Evolutionary conservation across 2,113 vertebrate species (phyloP), one percentile per base, ranked within the genome.

Genomic region (Benitochromis conjunctus): DNA sequence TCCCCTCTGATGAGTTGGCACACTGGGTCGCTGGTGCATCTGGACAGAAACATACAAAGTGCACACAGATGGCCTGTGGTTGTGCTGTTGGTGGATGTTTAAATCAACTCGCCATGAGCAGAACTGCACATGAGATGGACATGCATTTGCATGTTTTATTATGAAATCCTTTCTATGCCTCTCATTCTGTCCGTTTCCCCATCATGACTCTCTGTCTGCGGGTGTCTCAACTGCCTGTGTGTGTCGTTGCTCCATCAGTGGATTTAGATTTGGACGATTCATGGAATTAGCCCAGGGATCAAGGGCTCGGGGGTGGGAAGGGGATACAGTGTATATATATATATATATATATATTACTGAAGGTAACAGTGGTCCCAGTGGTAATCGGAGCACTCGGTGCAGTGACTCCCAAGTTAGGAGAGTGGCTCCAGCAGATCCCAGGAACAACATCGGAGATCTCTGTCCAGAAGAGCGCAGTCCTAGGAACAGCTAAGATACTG

Each of bases 231-330:
- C 80, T 90, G 66, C 48, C 66, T 88, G 48, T 87, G 55, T 74
- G 55, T 74, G 84, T 76, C 16, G 26, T 71, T 80, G 76, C 89
- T 90, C 69, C 77, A 82, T 85, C 88, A 84, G 87, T 89, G 94
- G 94, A 95, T 94, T 95, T 95, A 94, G 94, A 96, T 96, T 96
- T 94, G 94, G 89, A 74, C 89, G 89, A 95, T 93, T 94, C 91
- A 89, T 91, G 92, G 95, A 95, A 96, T 95, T 96, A 96, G 94
- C 95, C 81, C 64, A 53, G 83, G 95, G 94, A 96, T 96, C 93
- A 96, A 94, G 88, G 90, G 92, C 94, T 96, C 90, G 92, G 90
- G 85, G 80, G 5, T 81, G 80, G 90, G 90, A 76, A 84, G 79
- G 83, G 88, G 86, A 26, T 82, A 82, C 51, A 66, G 85, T 85